Percentiles rank a stretch among this genome's conserved stretches.
Conservation (phyloP, 1,140 invertebrate genomes). For the Diachasmimorpha longicaudata region DNA sequence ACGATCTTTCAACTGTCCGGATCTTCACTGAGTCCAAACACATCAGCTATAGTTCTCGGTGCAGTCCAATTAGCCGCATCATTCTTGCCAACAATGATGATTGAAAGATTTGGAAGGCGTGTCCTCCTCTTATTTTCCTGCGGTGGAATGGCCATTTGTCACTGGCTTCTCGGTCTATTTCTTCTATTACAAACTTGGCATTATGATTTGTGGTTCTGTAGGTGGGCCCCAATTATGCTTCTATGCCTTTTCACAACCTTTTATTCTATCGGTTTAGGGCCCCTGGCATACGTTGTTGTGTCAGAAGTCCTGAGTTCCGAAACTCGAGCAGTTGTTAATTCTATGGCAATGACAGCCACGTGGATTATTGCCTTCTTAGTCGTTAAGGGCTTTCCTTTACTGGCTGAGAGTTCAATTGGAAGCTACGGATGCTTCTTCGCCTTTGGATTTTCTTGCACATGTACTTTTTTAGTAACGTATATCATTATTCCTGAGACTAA, state of each 20-base stretch:
- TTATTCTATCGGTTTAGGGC: slow-evolving; percentile 61
- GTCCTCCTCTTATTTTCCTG: slow-evolving; percentile 65
- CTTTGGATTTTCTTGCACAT: slow-evolving; percentile 36
- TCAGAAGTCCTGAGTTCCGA: slow-evolving; percentile 69
- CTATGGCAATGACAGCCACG: slow-evolving; percentile 58
- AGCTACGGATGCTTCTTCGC: slow-evolving; percentile 53
- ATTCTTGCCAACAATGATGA: slow-evolving; percentile 59
- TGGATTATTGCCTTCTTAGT: slow-evolving; percentile 65
- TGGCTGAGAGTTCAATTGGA: slow-evolving; percentile 39
- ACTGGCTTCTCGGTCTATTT: slow-evolving; percentile 54
- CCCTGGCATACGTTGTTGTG: slow-evolving; percentile 67
- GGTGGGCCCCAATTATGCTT: slow-evolving; percentile 64
- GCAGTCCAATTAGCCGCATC: slow-evolving; percentile 59
- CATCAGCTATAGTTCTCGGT: slow-evolving; percentile 65
- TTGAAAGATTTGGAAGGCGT: slow-evolving; percentile 69
- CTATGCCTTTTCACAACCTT: slow-evolving; percentile 65
- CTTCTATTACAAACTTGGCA: slow-evolving; percentile 50
- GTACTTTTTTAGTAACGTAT: slow-evolving; percentile 46
- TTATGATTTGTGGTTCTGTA: slow-evolving; percentile 46
- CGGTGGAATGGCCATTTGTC: slow-evolving; percentile 55
- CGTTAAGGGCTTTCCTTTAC: slow-evolving; percentile 61
- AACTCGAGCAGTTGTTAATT: slow-evolving; percentile 58
- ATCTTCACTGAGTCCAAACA: slow-evolving; percentile 56
- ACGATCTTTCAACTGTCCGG: slow-evolving; percentile 65
- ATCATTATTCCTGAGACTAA: slow-evolving; percentile 71